Evolutionary conservation across 2,888 invertebrate genomes (phyloP), one percentile per base, ranked within the genome.

Genomic region (Morpho deidamia): DNA sequence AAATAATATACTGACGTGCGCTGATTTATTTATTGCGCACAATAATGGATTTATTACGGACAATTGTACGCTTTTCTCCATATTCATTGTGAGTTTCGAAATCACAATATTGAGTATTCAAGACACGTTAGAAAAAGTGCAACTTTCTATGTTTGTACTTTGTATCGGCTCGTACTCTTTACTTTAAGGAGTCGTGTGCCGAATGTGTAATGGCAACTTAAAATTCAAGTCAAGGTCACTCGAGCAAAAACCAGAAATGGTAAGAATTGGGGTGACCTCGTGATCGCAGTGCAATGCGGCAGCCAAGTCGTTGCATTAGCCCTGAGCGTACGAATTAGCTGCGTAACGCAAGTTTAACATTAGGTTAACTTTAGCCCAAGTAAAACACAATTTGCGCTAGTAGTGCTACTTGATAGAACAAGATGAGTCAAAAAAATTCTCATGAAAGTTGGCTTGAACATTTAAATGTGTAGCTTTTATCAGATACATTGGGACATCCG

Each of bases 131-230:
- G 75, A 70, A 83, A 83, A 78, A 79, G 79, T 79, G 66, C 63
- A 73, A 69, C 86, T 87, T 86, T 87, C 87, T 82, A 78, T 72
- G 72, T 68, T 69, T 68, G 71, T 64, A 63, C 67, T 70, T 72
- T 74, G 68, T 74, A 71, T 38, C 62, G 70, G 71, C 67, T 70
- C 63, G 70, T 62, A 62, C 32, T 44, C 11, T 33, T 9, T 43
- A 67, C 66, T 23, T 10, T 49, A 49, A 39, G 49, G 34, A 44
- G 42, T 37, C 69, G 69, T 66, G 70, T 59, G 67, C 68, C 64
- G 73, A 78, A 80, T 79, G 71, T 75, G 74, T 78, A 80, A 79
- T 78, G 74, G 74, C 75, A 79, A 81, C 78, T 80, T 78, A 79
- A 77, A 79, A 69, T 67, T 68, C 74, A 45, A 57, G 57, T 70